Evolutionary conservation across 2,797 vertebrate species (phyloP).

Genomic region (Macropodus opercularis): DNA sequence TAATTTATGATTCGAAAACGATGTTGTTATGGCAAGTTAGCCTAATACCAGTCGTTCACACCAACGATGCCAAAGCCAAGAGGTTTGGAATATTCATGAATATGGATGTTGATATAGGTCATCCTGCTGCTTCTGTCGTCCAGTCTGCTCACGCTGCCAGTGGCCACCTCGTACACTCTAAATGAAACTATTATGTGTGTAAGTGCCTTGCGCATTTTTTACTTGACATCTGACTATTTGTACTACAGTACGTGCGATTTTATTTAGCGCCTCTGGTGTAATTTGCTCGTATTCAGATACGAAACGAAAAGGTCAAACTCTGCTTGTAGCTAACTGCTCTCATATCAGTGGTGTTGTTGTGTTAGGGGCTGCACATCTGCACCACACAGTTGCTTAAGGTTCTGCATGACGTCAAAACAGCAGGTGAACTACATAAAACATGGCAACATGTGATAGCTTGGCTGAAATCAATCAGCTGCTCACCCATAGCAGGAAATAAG

Average conservation of each 20-base stretch:
- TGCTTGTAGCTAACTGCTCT: neutral
- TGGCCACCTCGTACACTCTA: constrained; percentile 29
- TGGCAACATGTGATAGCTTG: too few relatives aligned
- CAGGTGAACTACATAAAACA: constrained; percentile 12
- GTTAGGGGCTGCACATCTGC: neutral
- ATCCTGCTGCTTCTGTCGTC: constrained; percentile 32
- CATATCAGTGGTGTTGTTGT: constrained; percentile 7
- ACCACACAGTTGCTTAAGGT: neutral
- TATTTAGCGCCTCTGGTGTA: constrained; percentile 28
- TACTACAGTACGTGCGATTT: constrained; percentile 8
- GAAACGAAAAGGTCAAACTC: constrained; percentile 12
- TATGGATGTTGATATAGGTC: constrained; percentile 51
- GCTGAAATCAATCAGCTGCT: constrained; percentile 6
- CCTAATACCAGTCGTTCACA: constrained; percentile 53
- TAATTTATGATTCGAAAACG: constrained; percentile 59
- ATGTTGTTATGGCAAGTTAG: constrained; percentile 58
- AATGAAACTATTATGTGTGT: constrained; percentile 22
- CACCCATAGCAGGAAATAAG: constrained; percentile 8
- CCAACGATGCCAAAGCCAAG: constrained; percentile 45
- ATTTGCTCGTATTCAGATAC: constrained; percentile 27
- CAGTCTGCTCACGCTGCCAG: constrained; percentile 33
- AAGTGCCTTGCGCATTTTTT: constrained; percentile 29
- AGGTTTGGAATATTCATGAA: constrained; percentile 55
- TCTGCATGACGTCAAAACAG: constrained; percentile 6
- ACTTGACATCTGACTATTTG: constrained; percentile 22